Evolutionary conservation across 2,113 vertebrate species (phyloP), one percentile per base, ranked within the genome.

Genomic region (Silurus glanis): DNA sequence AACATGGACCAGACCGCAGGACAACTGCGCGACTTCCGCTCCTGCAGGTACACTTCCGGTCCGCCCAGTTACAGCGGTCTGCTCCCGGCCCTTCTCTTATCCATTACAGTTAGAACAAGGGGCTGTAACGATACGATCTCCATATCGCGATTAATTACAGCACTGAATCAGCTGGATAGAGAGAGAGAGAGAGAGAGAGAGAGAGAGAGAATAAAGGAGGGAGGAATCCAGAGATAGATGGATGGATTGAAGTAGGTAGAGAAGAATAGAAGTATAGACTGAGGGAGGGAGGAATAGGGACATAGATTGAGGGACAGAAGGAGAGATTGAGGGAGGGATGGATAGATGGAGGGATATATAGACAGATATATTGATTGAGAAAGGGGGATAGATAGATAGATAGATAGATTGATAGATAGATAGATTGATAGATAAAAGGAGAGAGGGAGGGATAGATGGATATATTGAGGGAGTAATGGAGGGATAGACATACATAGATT

Each of bases 21-120:
- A 37, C 37, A 72, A 21, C 83, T 9, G 23, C 72, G 14, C 23
- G 76, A 10, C 49, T 75, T 58, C 12, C 14, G 37, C n/a, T 75
- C n/a, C 25, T 58, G 61, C 76, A 88, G 83, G 87, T 88, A 81
- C 76, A 53, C n/a, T 62, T 79, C 45, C 49, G 10, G 82, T 9
- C 1, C 47, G 9, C 21, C 12, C 7, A 47, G 45, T 51, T 49
- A 69, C 16, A 56, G 1, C n/a, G 4, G 9, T 37, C 3, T 9
- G 28, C 25, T 67, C 21, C 4, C 4, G 4, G 45, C 69, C 45
- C 13, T 53, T 14, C 23, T 1, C 21, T 23, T 51, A 13, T 4
- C 6, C 49, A 14, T 53, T 55, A n/a, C 49, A 7, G 4, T 25
- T 13, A 55, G 5, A 37, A 55, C 0, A 10, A 53, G 10, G 14